Evolutionary conservation across 2,888 invertebrate genomes (phyloP), one percentile per base, ranked within the genome.

Genomic region (Slavum lentiscoides): DNA sequence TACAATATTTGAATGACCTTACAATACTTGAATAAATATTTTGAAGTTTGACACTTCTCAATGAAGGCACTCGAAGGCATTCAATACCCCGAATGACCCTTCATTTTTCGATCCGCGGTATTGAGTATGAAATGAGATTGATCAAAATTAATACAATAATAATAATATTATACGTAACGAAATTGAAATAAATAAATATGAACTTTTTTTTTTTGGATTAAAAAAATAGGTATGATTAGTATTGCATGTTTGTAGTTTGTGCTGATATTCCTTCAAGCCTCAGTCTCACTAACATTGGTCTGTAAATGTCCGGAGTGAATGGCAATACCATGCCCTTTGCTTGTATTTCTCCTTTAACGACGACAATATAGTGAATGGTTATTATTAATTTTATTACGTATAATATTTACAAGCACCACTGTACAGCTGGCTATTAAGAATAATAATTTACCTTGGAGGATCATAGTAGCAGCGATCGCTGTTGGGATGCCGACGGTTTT

Each of bases 391-490:
- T 30, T 21, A 21, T 8, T 68, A 49, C 49, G 13, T 49, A 68
- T 21, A 49, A 30, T 30, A 30, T 30, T 30, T 68, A 49, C 49
- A 15, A 3, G 15, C 0, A 49, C 7, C 13, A 49, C 15, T 49
- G 30, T 30, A 2, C 30, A 30, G 4, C 30, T 30, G 30, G 30
- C 30, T 30, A 30, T 30, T 30, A 4, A 30, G 30, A 49, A 49
- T 15, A 49, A 49, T 49, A 11, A 59, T 59, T 87, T 87, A 94
- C 97, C 98, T 87, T 97, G 96, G 19, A 99, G 88, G 83, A 99
- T 91, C 99, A 99, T 99, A 88, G 97, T 97, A 0, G 96, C 92
- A 1, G 98, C 97, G 84, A 99, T 98, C 30, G 96, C 99, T 9
- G 97, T 93, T 0, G 93, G 98, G 88, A 92, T 95, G 37, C 96